Conservation (phyloP, 2,797 vertebrate species). For the Rhincodon typus region DNA sequence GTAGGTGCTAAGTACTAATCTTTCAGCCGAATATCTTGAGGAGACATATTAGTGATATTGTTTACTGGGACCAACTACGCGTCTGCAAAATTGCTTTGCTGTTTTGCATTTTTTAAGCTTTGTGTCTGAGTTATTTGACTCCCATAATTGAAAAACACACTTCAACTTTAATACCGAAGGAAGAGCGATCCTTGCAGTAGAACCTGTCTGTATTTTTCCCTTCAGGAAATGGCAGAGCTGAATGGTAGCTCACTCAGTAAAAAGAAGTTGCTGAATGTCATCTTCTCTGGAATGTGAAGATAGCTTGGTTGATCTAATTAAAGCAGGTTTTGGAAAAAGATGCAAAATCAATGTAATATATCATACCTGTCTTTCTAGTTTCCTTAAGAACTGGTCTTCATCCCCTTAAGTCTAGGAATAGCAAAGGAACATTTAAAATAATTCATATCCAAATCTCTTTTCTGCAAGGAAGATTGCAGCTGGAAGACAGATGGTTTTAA, state of each 20-base stretch:
- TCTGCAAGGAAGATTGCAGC: not conserved
- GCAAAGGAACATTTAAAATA: not conserved
- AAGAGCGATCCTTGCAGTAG: not conserved
- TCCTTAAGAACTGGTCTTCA: not conserved
- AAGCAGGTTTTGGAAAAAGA: not conserved
- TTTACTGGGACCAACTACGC: no score
- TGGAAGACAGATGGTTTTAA: not conserved
- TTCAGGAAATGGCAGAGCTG: not conserved
- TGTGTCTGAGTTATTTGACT: no score
- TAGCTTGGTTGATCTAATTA: not conserved
- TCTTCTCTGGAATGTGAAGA: not conserved
- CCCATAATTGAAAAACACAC: no score
- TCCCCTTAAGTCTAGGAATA: not conserved
- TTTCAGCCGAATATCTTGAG: no score
- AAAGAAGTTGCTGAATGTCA: not conserved
- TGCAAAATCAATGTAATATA: not conserved
- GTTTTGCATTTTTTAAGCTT: no score
- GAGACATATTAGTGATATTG: no score
- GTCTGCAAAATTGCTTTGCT: no score
- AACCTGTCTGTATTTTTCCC: not conserved
- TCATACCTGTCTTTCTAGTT: not conserved
- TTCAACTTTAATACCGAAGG: not conserved
- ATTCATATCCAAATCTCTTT: not conserved
- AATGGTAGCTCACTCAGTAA: not conserved
- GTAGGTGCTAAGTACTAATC: no score